Percentiles rank a stretch among this genome's conserved stretches.
Conservation (phyloP, 2,113 vertebrate genomes). For the Callopanchax toddi region DNA sequence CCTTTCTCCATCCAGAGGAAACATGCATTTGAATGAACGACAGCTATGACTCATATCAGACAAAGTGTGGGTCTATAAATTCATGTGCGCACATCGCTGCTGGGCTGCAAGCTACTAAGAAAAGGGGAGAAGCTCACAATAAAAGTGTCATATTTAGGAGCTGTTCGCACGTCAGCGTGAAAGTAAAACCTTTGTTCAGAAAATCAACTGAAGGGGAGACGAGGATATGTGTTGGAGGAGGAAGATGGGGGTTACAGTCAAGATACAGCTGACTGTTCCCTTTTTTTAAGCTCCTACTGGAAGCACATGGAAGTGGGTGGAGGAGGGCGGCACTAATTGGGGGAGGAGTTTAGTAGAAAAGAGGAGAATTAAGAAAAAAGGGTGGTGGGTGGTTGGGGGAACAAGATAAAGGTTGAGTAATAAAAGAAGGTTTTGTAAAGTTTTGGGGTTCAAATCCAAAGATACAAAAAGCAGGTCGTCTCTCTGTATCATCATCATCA, state of each 20-base stretch:
- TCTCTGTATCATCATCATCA: slow-evolving; percentile 21
- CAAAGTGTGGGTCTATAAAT: slow-evolving; percentile 36
- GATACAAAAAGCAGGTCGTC: slow-evolving; percentile 50
- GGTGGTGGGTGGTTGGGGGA: background rate
- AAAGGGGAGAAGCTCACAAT: slow-evolving; percentile 29
- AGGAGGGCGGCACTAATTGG: slow-evolving; percentile 5
- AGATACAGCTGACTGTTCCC: slow-evolving; percentile 40
- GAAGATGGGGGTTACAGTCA: slow-evolving; percentile 12
- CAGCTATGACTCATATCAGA: slow-evolving; percentile 47
- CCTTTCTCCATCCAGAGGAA: slow-evolving; percentile 19
- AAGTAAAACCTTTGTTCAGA: slow-evolving; percentile 59
- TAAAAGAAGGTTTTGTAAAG: slow-evolving; percentile 13
- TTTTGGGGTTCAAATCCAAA: slow-evolving; percentile 10
- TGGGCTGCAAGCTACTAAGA: slow-evolving; percentile 10
- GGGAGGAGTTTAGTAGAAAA: slow-evolving; percentile 4
- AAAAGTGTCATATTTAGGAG: slow-evolving; percentile 35
- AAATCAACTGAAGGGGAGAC: slow-evolving; percentile 52
- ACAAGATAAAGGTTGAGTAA: slow-evolving; percentile 1
- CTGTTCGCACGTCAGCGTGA: slow-evolving; percentile 47
- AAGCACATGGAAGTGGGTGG: slow-evolving; percentile 29
- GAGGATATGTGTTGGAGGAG: slow-evolving; percentile 41
- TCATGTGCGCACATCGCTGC: slow-evolving; percentile 17
- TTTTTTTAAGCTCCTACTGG: slow-evolving; percentile 27
- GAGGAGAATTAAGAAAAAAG: background rate
- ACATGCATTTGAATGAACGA: slow-evolving; percentile 35